Conservation (phyloP, 2,113 vertebrate species). For the Vulpes lagopus region DNA sequence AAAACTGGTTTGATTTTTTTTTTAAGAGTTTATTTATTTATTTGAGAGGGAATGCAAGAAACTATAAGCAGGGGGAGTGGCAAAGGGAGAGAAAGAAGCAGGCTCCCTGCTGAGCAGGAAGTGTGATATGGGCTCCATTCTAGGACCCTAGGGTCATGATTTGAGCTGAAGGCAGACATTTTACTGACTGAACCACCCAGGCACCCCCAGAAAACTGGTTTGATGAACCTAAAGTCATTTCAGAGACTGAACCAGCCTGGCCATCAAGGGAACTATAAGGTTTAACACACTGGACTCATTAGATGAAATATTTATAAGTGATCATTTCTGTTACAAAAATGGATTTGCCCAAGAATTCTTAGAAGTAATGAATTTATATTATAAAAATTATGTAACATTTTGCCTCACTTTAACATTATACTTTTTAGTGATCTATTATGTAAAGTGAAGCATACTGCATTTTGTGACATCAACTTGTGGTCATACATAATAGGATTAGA, state of each 20-base stretch:
- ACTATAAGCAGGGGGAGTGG: no score
- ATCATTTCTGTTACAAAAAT: slow-evolving; percentile 35
- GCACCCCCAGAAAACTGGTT: not conserved
- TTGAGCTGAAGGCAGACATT: no score
- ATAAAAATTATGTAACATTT: not conserved
- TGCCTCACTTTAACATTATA: not conserved
- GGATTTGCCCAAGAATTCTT: slow-evolving; percentile 19
- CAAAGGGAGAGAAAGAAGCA: no score
- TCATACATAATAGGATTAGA: not conserved
- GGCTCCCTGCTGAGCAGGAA: no score
- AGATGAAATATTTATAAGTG: not conserved
- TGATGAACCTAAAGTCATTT: slow-evolving; percentile 10
- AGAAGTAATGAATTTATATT: slow-evolving; percentile 38
- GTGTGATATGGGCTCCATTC: no score
- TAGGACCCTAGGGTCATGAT: no score
- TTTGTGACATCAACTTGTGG: not conserved
- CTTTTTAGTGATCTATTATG: not conserved
- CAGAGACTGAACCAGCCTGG: not conserved
- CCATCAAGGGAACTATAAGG: not conserved
- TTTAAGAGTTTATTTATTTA: no score
- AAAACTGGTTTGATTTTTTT: not conserved
- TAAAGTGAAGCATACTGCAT: not conserved
- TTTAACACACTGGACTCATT: slow-evolving; percentile 38
- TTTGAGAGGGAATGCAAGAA: no score
- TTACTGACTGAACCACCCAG: no score